A percentile compares a stretch with the other conserved stretches of the same genome.
phyloP scores from a whole-genome alignment of 2,888 invertebrate species.

The Patella pellucida region DNA sequence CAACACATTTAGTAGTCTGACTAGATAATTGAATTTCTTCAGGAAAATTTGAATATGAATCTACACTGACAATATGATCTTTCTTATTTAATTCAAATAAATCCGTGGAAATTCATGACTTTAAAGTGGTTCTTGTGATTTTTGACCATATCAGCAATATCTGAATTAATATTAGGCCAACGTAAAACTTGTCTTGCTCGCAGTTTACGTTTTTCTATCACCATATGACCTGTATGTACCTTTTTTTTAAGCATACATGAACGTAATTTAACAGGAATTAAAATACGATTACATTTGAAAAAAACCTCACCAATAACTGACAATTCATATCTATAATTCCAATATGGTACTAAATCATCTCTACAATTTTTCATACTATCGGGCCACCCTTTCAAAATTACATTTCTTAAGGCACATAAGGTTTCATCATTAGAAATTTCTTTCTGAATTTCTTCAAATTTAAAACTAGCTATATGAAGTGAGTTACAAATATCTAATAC shows the following conservation, averaged over 20 bases:
- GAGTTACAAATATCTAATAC: not conserved
- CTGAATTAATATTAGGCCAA: constrained; percentile 25
- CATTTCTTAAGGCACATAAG: not conserved
- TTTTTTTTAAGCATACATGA: constrained; percentile 23
- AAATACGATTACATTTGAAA: constrained; percentile 22
- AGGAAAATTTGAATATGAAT: constrained; percentile 16
- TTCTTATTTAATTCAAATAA: constrained; percentile 12
- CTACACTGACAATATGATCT: constrained; percentile 22
- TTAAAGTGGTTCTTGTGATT: constrained; percentile 1
- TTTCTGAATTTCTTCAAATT: not conserved
- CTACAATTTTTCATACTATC: constrained; percentile 16
- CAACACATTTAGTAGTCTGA: not conserved
- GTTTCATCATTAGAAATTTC: not conserved
- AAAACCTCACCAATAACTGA: constrained; percentile 7
- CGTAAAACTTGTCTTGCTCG: constrained; percentile 20
- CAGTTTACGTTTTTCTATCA: constrained; percentile 21
- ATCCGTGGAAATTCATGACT: constrained; percentile 19
- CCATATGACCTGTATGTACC: constrained; percentile 25
- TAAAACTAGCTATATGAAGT: not conserved
- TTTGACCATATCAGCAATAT: constrained; percentile 18
- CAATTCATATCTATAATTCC: constrained; percentile 1
- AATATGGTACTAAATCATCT: constrained; percentile 1
- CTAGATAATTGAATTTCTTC: constrained; percentile 17
- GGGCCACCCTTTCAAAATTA: constrained; percentile 15
- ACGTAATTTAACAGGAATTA: constrained; percentile 19